Evolutionary conservation across 2,888 invertebrate genomes (phyloP).

Genomic region (Synergus japonicus): DNA sequence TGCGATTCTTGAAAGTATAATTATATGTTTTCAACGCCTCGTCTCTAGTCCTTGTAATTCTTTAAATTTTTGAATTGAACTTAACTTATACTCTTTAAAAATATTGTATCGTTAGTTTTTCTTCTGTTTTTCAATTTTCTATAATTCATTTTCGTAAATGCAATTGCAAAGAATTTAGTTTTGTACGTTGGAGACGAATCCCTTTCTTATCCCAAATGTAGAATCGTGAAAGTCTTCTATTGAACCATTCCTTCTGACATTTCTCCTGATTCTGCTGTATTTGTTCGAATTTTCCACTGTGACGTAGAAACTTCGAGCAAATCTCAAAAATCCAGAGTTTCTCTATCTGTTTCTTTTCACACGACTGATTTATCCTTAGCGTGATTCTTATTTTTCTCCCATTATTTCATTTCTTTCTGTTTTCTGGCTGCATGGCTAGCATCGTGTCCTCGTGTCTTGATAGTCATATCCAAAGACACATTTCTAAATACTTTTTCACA

Average conservation of each 20-base stretch:
- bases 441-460: constrained; percentile 62
- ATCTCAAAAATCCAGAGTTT: not conserved
- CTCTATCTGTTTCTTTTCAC: not conserved
- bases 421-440: constrained; percentile 64
- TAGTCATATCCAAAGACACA: constrained; percentile 52
- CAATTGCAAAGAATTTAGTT: not conserved
- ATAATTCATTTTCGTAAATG: not conserved
- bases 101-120: not conserved
- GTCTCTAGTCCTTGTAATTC: not conserved
- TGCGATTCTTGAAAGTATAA: not conserved
- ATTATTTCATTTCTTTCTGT: constrained; percentile 49
- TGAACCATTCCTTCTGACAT: not conserved
- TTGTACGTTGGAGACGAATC: not conserved
- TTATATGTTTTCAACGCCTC: not conserved
- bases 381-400: not conserved
- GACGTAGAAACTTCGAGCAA: not conserved
- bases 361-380: not conserved
- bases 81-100: not conserved
- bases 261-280: not conserved
- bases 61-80: not conserved
- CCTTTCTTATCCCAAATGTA: not conserved
- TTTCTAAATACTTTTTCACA: not conserved
- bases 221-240: not conserved
- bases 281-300: not conserved
- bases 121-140: not conserved